phyloP scores from a whole-genome alignment of 2,888 invertebrate genomes.

The Ommatoiulus sabulosus region DNA sequence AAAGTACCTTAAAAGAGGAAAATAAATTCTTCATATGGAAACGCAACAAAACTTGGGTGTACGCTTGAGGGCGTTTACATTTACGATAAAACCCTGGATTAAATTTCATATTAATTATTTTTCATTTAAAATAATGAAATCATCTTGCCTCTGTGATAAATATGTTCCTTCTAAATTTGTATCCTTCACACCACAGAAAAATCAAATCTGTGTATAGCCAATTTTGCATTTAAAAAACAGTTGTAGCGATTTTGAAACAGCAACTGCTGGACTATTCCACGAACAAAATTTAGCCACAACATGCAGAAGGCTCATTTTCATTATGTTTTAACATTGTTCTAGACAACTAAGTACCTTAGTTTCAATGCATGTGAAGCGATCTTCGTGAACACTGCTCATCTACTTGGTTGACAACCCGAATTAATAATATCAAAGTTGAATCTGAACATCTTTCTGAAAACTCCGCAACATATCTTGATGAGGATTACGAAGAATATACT shows the following conservation, averaged over 20 bases:
- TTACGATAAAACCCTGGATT: too few relatives aligned
- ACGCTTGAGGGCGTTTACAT: too few relatives aligned
- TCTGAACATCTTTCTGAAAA: too few relatives aligned
- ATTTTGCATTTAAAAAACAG: neutral
- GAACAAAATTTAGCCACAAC: neutral
- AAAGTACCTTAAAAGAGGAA: too few relatives aligned
- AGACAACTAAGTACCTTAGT: constrained; percentile 13
- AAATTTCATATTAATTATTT: too few relatives aligned
- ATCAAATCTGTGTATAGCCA: neutral
- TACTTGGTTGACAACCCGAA: neutral
- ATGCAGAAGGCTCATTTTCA: neutral
- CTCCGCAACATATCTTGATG: too few relatives aligned
- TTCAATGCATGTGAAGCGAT: neutral
- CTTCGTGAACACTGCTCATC: neutral
- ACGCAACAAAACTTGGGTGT: too few relatives aligned
- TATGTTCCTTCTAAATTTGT: too few relatives aligned
- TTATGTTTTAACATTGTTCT: neutral
- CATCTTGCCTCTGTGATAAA: too few relatives aligned
- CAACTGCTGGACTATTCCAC: neutral
- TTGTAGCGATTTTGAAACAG: neutral
- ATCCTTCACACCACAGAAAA: neutral
- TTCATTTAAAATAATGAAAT: too few relatives aligned
- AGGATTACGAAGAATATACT: neutral
- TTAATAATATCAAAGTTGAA: too few relatives aligned
- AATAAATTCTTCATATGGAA: too few relatives aligned